Evolutionary conservation across 2,888 invertebrate genomes (phyloP), one percentile per base, ranked within the genome.

Genomic region (Polydrusus tereticollis): DNA sequence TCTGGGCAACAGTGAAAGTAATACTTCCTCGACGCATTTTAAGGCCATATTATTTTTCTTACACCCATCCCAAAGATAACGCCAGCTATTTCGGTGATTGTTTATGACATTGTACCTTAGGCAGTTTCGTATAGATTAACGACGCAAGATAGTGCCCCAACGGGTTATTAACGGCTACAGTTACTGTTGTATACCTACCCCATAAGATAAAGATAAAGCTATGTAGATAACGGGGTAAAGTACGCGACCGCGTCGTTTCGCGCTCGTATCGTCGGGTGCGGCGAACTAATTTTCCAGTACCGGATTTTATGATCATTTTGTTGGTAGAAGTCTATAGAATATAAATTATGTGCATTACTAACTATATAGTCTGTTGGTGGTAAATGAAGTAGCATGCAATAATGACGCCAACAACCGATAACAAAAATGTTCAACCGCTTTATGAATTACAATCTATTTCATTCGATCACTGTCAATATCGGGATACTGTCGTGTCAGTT

Each of bases 141-240:
- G 66, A 58, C 50, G 21, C 41, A 12, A 71, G 74, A 74, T 74
- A 74, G 63, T 52, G 36, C 45, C 52, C 71, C 59, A 64, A 58
- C 21, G 73, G 69, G 73, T 65, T 74, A 71, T 74, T 74, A 74
- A 71, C 64, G 68, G 62, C 70, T 58, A 29, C 63, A 68, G 74
- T 74, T 71, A 71, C 58, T 64, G 71, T 71, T 70, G 66, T 74
- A 70, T 71, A 70, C 70, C 70, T 74, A 68, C 67, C 69, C 69
- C 62, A 69, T 69, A 69, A 73, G 73, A 73, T 72, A 72, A 63
- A 72, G 72, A 72, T 73, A 60, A 73, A 73, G 45, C 68, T 38
- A 59, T 65, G 58, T 29, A 69, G 73, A 73, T 73, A 73, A 73
- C 64, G 69, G 73, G 73, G 65, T 69, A 71, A 66, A 71, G 66